Conservation (phyloP, 2,888 invertebrate genomes). For the Andrena chrysosceles region DNA sequence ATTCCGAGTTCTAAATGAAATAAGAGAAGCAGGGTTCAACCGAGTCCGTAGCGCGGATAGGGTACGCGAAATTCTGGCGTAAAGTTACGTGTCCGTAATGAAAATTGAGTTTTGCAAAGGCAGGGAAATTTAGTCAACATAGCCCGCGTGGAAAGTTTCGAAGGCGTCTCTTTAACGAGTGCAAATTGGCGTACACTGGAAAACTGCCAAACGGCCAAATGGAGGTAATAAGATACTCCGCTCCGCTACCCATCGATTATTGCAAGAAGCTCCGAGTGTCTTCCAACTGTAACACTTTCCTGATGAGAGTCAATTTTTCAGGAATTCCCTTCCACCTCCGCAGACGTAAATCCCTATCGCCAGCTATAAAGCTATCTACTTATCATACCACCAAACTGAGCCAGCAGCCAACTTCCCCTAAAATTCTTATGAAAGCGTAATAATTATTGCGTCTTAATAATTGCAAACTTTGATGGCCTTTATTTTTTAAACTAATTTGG, state of each 20-base stretch:
- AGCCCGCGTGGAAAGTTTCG: slow-evolving; percentile 29
- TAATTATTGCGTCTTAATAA: too few species aligned
- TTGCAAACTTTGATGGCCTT: too few species aligned
- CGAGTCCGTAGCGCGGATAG: not conserved
- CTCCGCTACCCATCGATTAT: slow-evolving; percentile 57
- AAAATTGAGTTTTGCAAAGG: slow-evolving; percentile 31
- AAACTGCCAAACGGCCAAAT: slow-evolving; percentile 56
- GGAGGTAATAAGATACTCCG: slow-evolving; percentile 61
- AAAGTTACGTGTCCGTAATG: slow-evolving; percentile 31
- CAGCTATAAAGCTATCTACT: not conserved
- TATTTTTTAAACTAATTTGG: too few species aligned
- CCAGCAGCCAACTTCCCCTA: not conserved
- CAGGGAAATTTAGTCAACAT: slow-evolving; percentile 43
- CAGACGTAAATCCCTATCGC: not conserved
- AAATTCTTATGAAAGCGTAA: too few species aligned
- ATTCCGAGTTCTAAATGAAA: slow-evolving; percentile 5
- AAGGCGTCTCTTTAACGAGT: slow-evolving; percentile 63
- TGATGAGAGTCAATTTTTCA: slow-evolving; percentile 40
- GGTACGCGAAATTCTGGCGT: slow-evolving; percentile 4
- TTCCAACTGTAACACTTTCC: slow-evolving; percentile 36
- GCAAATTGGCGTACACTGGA: slow-evolving; percentile 65
- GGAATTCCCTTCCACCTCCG: not conserved
- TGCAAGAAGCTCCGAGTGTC: slow-evolving; percentile 39
- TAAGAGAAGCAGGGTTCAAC: not conserved
- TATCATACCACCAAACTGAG: not conserved